A percentile compares a stretch with the other conserved stretches of the same genome.
Conservation (phyloP, 2,113 vertebrate species). For the Ardeotis arabs region DNA sequence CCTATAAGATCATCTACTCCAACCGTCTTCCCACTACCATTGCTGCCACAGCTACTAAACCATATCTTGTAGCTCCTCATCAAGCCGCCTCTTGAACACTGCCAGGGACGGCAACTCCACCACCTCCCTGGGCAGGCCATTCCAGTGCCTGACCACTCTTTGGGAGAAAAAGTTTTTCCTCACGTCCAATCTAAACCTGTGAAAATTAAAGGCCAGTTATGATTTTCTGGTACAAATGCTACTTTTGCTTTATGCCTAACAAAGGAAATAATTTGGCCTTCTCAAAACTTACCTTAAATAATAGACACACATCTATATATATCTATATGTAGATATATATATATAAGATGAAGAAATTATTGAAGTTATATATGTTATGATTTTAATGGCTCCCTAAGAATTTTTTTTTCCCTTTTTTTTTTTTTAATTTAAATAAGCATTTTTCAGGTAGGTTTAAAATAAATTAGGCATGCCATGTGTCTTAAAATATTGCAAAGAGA, state of each 20-base stretch:
- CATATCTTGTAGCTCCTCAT: no score
- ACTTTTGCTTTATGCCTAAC: background rate
- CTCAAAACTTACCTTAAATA: background rate
- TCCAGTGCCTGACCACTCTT: no score
- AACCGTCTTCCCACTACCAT: no score
- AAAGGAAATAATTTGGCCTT: background rate
- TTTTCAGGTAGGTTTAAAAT: slow-evolving; percentile 13
- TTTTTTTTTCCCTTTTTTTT: no score
- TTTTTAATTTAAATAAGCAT: background rate
- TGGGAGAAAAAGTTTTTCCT: no score
- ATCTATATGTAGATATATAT: background rate
- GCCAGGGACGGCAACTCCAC: no score
- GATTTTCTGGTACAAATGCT: background rate
- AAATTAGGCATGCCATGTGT: background rate
- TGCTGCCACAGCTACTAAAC: no score
- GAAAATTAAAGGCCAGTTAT: background rate
- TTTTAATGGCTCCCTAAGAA: slow-evolving; percentile 18
- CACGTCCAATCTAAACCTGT: background rate
- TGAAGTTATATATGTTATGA: background rate
- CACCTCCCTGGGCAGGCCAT: no score
- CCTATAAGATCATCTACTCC: no score
- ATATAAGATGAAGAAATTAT: background rate
- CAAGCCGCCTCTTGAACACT: no score
- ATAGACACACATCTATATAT: background rate
- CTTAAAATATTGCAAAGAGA: background rate